Percentiles rank a stretch among this genome's conserved stretches.
These are phyloP conservation scores for Aurelia aurita complex sp. Pacific DNA, from an alignment of 30 jellyfish, hydroid and myxozoan genomes.

Conservation along the genomic window DNA sequence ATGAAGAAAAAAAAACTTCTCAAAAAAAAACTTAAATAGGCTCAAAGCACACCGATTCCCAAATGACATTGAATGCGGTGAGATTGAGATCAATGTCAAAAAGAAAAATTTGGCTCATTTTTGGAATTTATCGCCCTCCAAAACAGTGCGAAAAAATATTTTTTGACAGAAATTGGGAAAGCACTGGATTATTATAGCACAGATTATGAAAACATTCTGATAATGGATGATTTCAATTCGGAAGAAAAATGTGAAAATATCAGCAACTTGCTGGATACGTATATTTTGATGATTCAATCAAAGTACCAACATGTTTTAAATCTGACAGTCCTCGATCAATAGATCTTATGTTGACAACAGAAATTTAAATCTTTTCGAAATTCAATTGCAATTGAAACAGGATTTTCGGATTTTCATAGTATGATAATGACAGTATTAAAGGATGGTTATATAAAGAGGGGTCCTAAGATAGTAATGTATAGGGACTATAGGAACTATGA, in stretches of 20 bases:
- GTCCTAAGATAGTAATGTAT: slow-evolving; percentile 10
- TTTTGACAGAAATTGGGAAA: slow-evolving; percentile 53
- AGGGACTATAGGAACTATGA: slow-evolving; percentile 3
- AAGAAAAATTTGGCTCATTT: slow-evolving; percentile 56
- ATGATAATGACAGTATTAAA: neutral
- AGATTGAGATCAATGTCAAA: slow-evolving; percentile 35
- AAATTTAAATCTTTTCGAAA: neutral
- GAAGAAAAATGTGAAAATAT: slow-evolving; percentile 8
- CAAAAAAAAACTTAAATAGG: no score
- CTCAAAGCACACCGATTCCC: slow-evolving; percentile 4
- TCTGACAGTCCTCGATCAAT: slow-evolving; percentile 28
- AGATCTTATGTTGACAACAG: slow-evolving; percentile 13
- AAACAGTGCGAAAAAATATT: slow-evolving; percentile 13
- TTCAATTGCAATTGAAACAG: slow-evolving; percentile 21
- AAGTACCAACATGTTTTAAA: slow-evolving; percentile 28
- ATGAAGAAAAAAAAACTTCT: no score
- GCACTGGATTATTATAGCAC: slow-evolving; percentile 36
- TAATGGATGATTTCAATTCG: slow-evolving; percentile 34
- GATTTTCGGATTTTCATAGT: slow-evolving; percentile 4
- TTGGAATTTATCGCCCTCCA: slow-evolving; percentile 46
- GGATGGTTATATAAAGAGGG: slow-evolving; percentile 28
- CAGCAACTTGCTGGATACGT: slow-evolving; percentile 9
- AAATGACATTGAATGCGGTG: slow-evolving; percentile 11
- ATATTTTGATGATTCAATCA: slow-evolving; percentile 9
- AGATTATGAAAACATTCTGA: slow-evolving; percentile 29